A percentile compares a stretch with the other conserved stretches of the same genome.
These are phyloP conservation scores for Dolomedes plantarius DNA, from an alignment of 2,888 invertebrate genomes.

Conservation along the genomic window DNA sequence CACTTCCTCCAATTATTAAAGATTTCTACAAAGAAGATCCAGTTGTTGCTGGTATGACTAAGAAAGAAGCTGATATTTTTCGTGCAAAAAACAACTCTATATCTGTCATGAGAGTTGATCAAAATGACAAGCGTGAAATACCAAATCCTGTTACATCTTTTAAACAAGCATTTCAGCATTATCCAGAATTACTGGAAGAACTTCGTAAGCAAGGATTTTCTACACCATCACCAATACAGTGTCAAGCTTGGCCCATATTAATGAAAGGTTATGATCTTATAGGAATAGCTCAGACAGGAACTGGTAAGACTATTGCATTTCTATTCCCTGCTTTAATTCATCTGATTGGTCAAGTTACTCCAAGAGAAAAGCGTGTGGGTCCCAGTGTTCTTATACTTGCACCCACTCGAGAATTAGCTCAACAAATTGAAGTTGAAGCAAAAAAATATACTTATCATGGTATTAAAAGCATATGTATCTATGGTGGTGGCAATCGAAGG, in stretches of 20 bases:
- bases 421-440: constrained; percentile 94
- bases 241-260: constrained; percentile 95
- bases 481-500: constrained; percentile 90
- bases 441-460: constrained; percentile 90
- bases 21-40: constrained; percentile 89
- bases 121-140: constrained; percentile 77
- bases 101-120: constrained; percentile 80
- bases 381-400: constrained; percentile 92
- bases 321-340: constrained; percentile 94
- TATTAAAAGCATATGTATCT: constrained; percentile 92
- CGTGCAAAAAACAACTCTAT: constrained; percentile 79
- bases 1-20: constrained; percentile 77
- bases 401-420: constrained; percentile 93
- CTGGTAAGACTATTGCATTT: constrained; percentile 95
- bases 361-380: constrained; percentile 84
- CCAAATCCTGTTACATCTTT: constrained; percentile 89
- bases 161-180: constrained; percentile 87
- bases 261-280: constrained; percentile 94
- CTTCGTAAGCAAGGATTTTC: constrained; percentile 87
- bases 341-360: constrained; percentile 88
- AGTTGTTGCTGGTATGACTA: constrained; percentile 82
- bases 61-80: constrained; percentile 80
- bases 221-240: constrained; percentile 92
- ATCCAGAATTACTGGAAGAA: constrained; percentile 89
- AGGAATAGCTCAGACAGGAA: constrained; percentile 90